Evolutionary conservation across 2,113 vertebrate genomes (phyloP).

Genomic region (Brachionichthys hirsutus): DNA sequence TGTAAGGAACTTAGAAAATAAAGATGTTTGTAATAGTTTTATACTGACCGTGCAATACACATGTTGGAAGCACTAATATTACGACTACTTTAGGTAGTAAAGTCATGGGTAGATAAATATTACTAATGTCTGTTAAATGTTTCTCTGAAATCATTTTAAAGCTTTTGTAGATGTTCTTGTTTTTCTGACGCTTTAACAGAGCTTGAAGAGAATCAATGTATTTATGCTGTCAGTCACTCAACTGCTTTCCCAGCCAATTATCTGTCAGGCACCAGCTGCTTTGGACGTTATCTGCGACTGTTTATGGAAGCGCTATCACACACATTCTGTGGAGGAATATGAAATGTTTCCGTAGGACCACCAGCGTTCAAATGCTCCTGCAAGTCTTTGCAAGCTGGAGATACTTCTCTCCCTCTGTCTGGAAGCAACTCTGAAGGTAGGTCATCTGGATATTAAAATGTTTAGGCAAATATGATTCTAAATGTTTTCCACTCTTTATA

Average conservation of each 20-base stretch:
- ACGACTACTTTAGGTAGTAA: too few relatives aligned
- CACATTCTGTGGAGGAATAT: conserved; percentile 60
- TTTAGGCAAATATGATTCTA: too few relatives aligned
- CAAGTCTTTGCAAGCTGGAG: conserved; percentile 34
- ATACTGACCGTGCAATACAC: neutral
- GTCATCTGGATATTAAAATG: neutral
- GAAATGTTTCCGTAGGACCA: conserved; percentile 54
- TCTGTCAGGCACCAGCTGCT: conserved; percentile 62
- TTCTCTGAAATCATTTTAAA: neutral
- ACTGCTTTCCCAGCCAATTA: conserved; percentile 75
- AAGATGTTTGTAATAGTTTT: neutral
- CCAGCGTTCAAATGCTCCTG: conserved; percentile 49
- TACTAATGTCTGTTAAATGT: neutral
- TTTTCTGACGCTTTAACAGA: conserved; percentile 5
- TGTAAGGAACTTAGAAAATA: too few relatives aligned
- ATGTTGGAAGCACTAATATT: neutral
- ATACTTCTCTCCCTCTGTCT: conserved; percentile 25
- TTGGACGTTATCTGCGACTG: conserved; percentile 74
- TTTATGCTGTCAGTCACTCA: conserved; percentile 57
- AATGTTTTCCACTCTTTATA: too few relatives aligned
- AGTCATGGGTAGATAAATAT: too few relatives aligned
- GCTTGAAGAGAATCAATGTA: conserved; percentile 9
- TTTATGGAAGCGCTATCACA: conserved; percentile 69
- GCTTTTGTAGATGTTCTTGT: neutral
- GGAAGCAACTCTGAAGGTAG: conserved; percentile 58